Evolutionary conservation across 2,797 vertebrate species (phyloP), one percentile per base, ranked within the genome.

Genomic region (Esox masquinongy): DNA sequence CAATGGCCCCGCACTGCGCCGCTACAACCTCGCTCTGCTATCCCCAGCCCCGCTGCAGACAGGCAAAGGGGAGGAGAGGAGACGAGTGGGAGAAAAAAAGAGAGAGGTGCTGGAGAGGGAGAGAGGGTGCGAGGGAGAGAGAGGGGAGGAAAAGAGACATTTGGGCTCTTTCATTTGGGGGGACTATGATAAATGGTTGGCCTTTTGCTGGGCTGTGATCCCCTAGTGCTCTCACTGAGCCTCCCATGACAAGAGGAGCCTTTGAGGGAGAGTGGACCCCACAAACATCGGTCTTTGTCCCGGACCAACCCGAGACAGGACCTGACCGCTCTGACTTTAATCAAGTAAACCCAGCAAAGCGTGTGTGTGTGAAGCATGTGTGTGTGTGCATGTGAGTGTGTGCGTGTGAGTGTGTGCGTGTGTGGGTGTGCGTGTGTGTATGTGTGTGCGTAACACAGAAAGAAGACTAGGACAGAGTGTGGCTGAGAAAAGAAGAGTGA

Each of bases 131-230:
- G 76, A 83, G 77, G 73, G 82, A 68, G 91, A 90, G 93, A 78
- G 70, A 63, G 80, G 74, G 74, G 39, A 73, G 26, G 86, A 91
- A 79, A 74, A 82, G 80, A 79, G 82, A 95, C 95, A 94, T 99
- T 97, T 96, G 95, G 95, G 94, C 94, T 95, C 95, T 97, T 98
- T 97, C 95, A 96, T 96, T 97, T 94, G 92, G 89, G 88, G 87
- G 83, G 93, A 95, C 94, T 95, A 94, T 97, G 96, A 98, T 97
- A 97, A 97, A 98, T 97, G 94, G 93, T 88, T 94, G 95, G 90
- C 92, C 94, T 96, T 95, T 96, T 92, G 95, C 95, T 94, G 92
- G 91, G 93, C 90, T 91, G 82, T 91, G 89, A 83, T 84, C 93
- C 94, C 92, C 93, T 92, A 92, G 91, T 88, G 85, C 89, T 94